These are phyloP conservation scores for Sarcophaga variegata DNA, from an alignment of 2,888 invertebrate species.

Conservation along the genomic window DNA sequence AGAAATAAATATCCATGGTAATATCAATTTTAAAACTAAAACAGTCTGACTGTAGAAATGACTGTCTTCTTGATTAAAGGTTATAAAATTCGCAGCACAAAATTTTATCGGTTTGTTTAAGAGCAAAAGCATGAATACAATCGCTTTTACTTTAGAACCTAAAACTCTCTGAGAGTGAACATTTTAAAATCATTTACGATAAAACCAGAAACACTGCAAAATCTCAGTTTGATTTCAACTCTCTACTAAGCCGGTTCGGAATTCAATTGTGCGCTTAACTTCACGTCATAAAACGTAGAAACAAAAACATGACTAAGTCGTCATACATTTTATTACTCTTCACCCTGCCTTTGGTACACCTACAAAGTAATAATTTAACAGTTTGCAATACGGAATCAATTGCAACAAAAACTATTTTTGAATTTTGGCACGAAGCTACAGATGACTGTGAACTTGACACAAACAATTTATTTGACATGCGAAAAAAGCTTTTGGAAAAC, in stretches of 20 bases:
- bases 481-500: constrained; percentile 20
- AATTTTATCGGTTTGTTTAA: constrained; percentile 25
- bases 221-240: constrained; percentile 35
- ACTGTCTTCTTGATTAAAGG: too few relatives aligned
- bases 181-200: not conserved
- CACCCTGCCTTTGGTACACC: not conserved
- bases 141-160: not conserved
- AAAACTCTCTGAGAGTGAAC: not conserved
- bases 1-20: too few relatives aligned
- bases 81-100: too few relatives aligned
- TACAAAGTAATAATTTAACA: constrained; percentile 9
- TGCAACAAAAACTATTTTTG: constrained; percentile 18
- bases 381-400: not conserved
- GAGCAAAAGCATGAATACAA: not conserved
- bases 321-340: not conserved
- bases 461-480: constrained; percentile 12
- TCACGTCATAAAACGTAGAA: not conserved
- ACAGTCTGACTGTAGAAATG: too few relatives aligned
- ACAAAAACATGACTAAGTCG: not conserved
- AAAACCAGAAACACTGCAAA: not conserved
- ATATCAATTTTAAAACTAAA: too few relatives aligned
- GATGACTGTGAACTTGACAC: constrained; percentile 51
- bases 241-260: constrained; percentile 1
- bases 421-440: constrained; percentile 54
- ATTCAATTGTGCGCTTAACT: not conserved